Percentiles rank a stretch among this genome's conserved stretches.
These are phyloP conservation scores for Paelopatides confundens DNA, from an alignment of 53 echinoderm and acorn worm genomes.

Conservation along the genomic window DNA sequence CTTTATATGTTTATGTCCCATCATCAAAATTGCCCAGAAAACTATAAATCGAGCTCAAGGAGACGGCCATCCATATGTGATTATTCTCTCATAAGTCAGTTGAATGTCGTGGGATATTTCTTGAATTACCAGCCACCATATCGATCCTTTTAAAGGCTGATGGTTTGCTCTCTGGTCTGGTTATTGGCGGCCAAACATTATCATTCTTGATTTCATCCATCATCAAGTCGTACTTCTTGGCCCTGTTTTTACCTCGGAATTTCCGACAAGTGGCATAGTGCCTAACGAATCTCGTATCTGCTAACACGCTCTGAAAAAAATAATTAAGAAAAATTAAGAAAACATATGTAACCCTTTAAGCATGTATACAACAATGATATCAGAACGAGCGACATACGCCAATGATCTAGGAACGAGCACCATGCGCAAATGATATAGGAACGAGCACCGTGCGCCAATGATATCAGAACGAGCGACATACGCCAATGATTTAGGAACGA, in stretches of 20 bases:
- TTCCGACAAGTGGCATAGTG: constrained; percentile 73
- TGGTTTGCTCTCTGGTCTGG: constrained; percentile 8
- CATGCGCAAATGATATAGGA: too few species aligned
- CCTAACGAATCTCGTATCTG: constrained; percentile 70
- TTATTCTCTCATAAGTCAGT: constrained; percentile 12
- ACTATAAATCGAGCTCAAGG: background rate
- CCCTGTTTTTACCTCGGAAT: constrained; percentile 58
- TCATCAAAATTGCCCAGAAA: too few species aligned
- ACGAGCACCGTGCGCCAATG: too few species aligned
- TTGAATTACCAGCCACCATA: background rate
- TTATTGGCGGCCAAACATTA: constrained; percentile 83
- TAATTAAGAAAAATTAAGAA: background rate
- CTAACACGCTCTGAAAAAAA: constrained; percentile 73
- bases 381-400: too few species aligned
- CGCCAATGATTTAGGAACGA: too few species aligned
- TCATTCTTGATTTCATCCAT: constrained; percentile 73
- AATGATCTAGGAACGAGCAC: too few species aligned
- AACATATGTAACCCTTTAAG: background rate
- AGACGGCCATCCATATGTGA: background rate
- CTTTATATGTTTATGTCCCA: too few species aligned
- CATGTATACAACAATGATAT: too few species aligned
- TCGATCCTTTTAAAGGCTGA: background rate
- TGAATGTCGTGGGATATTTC: background rate
- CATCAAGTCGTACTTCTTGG: constrained; percentile 61
- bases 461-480: too few species aligned